Evolutionary conservation across 2,797 vertebrate species (phyloP), one percentile per base, ranked within the genome.

Genomic region (Salarias fasciatus): DNA sequence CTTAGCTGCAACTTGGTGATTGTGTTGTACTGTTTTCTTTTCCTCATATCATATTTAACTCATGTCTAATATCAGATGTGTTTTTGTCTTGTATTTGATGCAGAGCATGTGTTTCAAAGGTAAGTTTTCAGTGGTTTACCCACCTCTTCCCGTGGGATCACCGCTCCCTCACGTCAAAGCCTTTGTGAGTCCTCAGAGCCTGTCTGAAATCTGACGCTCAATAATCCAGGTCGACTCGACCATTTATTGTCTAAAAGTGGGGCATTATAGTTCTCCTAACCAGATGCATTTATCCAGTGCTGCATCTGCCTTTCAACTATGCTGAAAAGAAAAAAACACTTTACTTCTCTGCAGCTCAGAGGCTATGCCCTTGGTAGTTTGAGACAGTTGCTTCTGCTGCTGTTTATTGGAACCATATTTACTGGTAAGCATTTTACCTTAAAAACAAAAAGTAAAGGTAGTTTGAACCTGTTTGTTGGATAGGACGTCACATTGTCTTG

Each of bases 191-290:
- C 62, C 42, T 60, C 51, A 58, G 78, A 75, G 48, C 46, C 60
- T 56, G 13, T 28, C 31, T 80, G 80, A 77, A 81, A 87, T 65
- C 9, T 33, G 38, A 86, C 18, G 52, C 59, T 57, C 1, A 6
- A 64, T 54, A 55, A 61, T 55, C 13, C 37, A 13, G 18, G 11
- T 51, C 33, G 13, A 36, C 3, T 66, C 61, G 47, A n/a, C 52
- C 70, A 37, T 69, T 49, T 46, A 6, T 35, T 48, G 40, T 68
- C 13, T 60, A 47, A 77, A 71, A 63, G 52, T 59, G n/a, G 64
- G 53, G 6, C 47, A 14, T 49, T 11, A 45, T 45, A 18, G 15
- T 33, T 40, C 72, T 56, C 35, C 47, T 31, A 69, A 43, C 30
- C 52, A 69, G 35, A 13, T 12, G 9, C 53, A 12, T 8, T 8